Evolutionary conservation across 1,140 invertebrate genomes (phyloP).

Genomic region (Caenorhabditis remanei): DNA sequence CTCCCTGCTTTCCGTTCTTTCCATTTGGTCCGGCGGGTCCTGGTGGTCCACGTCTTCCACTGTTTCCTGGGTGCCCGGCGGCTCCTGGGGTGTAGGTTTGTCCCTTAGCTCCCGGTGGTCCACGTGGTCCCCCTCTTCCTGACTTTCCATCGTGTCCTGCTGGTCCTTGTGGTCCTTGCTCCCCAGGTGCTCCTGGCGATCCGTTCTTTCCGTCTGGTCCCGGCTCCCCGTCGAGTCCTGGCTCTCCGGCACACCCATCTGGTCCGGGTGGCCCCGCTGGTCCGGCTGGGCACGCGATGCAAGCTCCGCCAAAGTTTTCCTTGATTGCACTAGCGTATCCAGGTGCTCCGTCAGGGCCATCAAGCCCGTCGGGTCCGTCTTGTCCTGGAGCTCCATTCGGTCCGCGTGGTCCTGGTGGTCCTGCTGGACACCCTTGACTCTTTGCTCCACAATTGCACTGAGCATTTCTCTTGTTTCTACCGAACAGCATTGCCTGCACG

Average conservation of each 20-base stretch:
- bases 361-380: slow-evolving; percentile 32
- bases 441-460: slow-evolving; percentile 54
- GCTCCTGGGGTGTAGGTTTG: background rate
- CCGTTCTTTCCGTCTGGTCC: slow-evolving; percentile 10
- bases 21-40: slow-evolving; percentile 28
- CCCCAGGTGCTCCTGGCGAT: background rate
- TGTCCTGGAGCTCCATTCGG: slow-evolving; percentile 43
- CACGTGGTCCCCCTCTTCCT: slow-evolving; percentile 33
- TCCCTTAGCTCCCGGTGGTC: slow-evolving; percentile 22
- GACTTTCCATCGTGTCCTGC: background rate
- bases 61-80: slow-evolving; percentile 39
- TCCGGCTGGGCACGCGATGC: slow-evolving; percentile 58
- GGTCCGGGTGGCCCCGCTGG: slow-evolving; percentile 52
- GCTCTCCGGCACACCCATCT: slow-evolving; percentile 32
- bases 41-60: slow-evolving; percentile 30
- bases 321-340: slow-evolving; percentile 2
- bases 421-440: slow-evolving; percentile 52
- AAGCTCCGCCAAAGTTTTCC: slow-evolving; percentile 10
- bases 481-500: background rate
- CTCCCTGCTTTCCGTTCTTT: slow-evolving; percentile 58
- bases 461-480: slow-evolving; percentile 59
- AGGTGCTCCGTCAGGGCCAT: slow-evolving; percentile 29
- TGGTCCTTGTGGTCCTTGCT: background rate
- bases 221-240: background rate
- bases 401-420: slow-evolving; percentile 57